Evolutionary conservation across 2,797 vertebrate species (phyloP).

Genomic region (Poecilia wingei): DNA sequence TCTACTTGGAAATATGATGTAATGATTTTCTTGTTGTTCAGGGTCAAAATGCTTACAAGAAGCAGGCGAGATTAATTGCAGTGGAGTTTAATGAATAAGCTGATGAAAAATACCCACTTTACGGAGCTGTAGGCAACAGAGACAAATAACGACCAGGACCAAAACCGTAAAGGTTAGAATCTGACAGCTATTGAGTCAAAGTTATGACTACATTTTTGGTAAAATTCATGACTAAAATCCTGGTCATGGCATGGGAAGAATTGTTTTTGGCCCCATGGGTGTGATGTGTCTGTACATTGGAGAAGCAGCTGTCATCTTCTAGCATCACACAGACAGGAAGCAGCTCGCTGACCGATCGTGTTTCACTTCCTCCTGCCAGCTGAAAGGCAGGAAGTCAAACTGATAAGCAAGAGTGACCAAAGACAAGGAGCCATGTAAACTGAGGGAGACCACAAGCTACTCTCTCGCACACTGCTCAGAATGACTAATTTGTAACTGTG

Average conservation of each 20-base stretch:
- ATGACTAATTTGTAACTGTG: constrained; percentile 9
- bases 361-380: constrained; percentile 50
- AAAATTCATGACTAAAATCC: constrained; percentile 4
- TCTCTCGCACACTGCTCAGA: constrained; percentile 1
- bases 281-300: constrained; percentile 11
- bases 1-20: neutral
- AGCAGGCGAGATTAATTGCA: neutral
- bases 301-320: constrained; percentile 44
- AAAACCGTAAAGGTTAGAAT: neutral
- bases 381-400: constrained; percentile 63
- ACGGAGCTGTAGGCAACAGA: neutral
- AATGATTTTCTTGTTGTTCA: neutral
- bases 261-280: neutral
- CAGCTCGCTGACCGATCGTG: constrained; percentile 38
- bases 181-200: neutral
- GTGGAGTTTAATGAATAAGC: neutral
- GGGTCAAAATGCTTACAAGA: neutral
- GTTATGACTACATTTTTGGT: neutral
- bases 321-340: constrained; percentile 59
- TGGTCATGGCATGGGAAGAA: constrained; percentile 17
- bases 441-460: constrained; percentile 11
- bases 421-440: constrained; percentile 37
- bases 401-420: constrained; percentile 44
- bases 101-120: neutral
- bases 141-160: neutral